Evolutionary conservation across 2,113 vertebrate species (phyloP), one percentile per base, ranked within the genome.

Genomic region (Toxostoma redivivum): DNA sequence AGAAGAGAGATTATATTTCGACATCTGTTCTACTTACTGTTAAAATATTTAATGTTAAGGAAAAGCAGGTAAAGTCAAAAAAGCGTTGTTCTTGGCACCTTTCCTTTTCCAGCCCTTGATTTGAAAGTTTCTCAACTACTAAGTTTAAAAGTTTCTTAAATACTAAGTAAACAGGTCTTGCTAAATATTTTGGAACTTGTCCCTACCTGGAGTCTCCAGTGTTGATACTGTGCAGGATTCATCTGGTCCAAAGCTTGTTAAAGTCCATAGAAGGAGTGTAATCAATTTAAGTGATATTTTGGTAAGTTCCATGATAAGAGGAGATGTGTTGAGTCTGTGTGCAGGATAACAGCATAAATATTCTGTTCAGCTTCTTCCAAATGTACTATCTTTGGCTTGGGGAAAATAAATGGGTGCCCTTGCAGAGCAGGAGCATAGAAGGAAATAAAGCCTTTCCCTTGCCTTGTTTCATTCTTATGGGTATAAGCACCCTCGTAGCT

Each of bases 31-130:
- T 85, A 56, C 58, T 86, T 91, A 27, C 64, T 77, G 24, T 66
- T 85, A 71, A 82, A 53, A 92, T 84, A 88, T 21, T 10, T 30
- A 73, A 25, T 24, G 7, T 64, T 86, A 84, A 94, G 69, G 61
- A 70, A 91, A 90, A 35, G 21, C 82, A 88, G 61, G 70, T 95
- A 92, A 88, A 94, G 76, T 92, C 93, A 93, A 62, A 81, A 86
- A 70, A 91, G 19, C 8, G 31, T 80, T 90, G 21, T 54, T 95
- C 61, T 95, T 95, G 69, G 90, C 48, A 51, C 78, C 58, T 89
- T 62, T 61, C n/a, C 53, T 88, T 72, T 90, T 89, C 66, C 81
- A 84, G 51, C 21, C 69, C 48, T 44, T 92, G 45, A 60, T 94
- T 88, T 86, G 37, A 90, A 74, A 78, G 25, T 37, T 78, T 78